A percentile compares a stretch with the other conserved stretches of the same genome.
Conservation (phyloP, 2,113 vertebrate genomes). For the Melospiza georgiana region DNA sequence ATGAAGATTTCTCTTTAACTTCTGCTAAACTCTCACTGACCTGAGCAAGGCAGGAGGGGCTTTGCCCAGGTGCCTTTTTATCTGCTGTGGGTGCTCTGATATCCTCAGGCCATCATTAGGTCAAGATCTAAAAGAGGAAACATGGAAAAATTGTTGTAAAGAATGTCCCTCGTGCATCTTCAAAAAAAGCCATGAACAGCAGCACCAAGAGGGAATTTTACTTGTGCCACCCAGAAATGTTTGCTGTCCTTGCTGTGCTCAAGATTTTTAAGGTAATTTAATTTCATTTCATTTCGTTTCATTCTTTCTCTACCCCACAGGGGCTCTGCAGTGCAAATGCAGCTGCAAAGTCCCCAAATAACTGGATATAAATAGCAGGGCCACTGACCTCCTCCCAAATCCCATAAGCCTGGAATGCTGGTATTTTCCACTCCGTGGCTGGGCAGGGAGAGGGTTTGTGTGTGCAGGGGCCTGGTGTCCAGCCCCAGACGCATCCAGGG, state of each 20-base stretch:
- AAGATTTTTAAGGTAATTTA: not conserved
- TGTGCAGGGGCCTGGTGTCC: not conserved
- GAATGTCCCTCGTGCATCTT: accelerated
- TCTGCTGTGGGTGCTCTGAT: not conserved
- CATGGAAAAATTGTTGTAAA: not conserved
- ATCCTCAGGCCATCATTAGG: not conserved
- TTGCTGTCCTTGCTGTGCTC: not conserved
- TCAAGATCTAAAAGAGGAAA: not conserved
- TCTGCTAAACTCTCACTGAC: not conserved
- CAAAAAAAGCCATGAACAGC: not conserved
- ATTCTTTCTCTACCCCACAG: not conserved
- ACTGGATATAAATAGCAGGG: slow-evolving; percentile 29
- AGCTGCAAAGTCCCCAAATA: slow-evolving; percentile 23
- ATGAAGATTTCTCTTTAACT: not conserved
- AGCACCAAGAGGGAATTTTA: not conserved
- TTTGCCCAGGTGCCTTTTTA: not conserved
- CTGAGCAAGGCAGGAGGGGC: not conserved
- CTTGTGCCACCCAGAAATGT: accelerated
- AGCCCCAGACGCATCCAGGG: not conserved
- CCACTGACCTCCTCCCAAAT: not conserved
- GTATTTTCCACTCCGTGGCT: not conserved
- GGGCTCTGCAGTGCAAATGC: not conserved
- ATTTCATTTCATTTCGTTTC: not conserved
- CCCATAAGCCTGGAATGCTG: slow-evolving; percentile 46
- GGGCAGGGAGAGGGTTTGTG: not conserved